Evolutionary conservation across 2,888 invertebrate species (phyloP), one percentile per base, ranked within the genome.

Genomic region (Rhagonycha lutea): DNA sequence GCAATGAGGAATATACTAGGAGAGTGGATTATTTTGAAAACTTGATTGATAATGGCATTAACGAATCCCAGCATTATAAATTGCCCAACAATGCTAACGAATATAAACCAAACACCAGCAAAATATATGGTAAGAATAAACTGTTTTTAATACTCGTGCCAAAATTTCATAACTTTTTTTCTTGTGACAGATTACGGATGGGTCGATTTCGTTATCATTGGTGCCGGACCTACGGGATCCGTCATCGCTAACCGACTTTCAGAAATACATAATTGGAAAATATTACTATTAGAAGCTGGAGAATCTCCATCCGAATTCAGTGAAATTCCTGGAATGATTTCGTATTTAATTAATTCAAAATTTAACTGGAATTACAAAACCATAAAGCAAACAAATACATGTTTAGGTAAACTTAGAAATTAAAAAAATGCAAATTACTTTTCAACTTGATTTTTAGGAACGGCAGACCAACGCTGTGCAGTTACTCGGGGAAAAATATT

Each of bases 241-340:
- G 94, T 95, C 0, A 80, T 96, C 10, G 95, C 94, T 0, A 95
- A 94, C 76, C 89, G 96, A 32, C 86, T 95, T 0, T 91, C 94
- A 0, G 94, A 94, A 84, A 89, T 93, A 24, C 90, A 92, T 11
- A 90, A 91, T 9, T 94, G 94, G 94, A 93, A 90, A 81, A 92
- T 94, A 0, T 85, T 95, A 70, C 86, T 95, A 10, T 83, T 95
- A 61, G 95, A 95, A 85, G 95, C 95, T 0, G 95, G 95, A 9
- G 94, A 94, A 0, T 93, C 94, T 80, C 95, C 95, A 85, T 94
- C 93, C 0, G 94, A 94, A 82, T 92, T 94, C 65, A 93, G 94
- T 0, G 94, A 95, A 85, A 94, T 95, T 4, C 95, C 95, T 0
- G 88, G 94, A 68, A 86, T 95, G 7, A 95, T 95, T 12, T 85